A percentile compares a stretch with the other conserved stretches of the same genome.
phyloP scores from a whole-genome alignment of 2,888 invertebrate species.

The Globia sparganii region DNA sequence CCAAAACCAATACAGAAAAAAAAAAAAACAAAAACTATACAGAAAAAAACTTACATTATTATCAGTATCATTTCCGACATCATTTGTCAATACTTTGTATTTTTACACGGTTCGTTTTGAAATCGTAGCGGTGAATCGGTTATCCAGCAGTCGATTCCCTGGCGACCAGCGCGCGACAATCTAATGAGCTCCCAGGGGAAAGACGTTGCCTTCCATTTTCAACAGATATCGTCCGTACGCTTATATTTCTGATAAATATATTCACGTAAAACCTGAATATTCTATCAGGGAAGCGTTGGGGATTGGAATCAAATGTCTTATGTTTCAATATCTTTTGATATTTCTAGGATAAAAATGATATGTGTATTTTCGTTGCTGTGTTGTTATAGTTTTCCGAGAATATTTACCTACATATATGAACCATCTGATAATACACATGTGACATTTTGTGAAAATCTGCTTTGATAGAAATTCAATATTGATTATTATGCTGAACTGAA shows the following conservation, averaged over 20 bases:
- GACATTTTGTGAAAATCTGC: background rate
- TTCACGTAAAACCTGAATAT: constrained; percentile 69
- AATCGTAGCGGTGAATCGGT: constrained; percentile 74
- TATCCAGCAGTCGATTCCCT: constrained; percentile 69
- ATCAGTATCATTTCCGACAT: constrained; percentile 44
- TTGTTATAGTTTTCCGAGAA: constrained; percentile 7
- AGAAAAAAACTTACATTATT: constrained; percentile 11
- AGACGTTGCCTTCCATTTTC: constrained; percentile 73
- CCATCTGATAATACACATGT: too few relatives aligned
- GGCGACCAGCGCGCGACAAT: constrained; percentile 71
- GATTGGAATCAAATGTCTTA: constrained; percentile 68
- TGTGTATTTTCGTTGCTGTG: constrained; percentile 45
- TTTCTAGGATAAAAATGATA: constrained; percentile 54
- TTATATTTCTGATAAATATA: constrained; percentile 68
- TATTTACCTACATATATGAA: background rate
- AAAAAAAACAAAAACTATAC: background rate
- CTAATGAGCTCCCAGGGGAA: constrained; percentile 80
- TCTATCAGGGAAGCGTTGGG: constrained; percentile 63
- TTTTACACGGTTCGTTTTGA: constrained; percentile 72
- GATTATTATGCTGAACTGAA: background rate
- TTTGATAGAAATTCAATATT: background rate
- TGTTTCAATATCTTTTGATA: constrained; percentile 64
- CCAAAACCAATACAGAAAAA: background rate
- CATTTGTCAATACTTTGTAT: constrained; percentile 65
- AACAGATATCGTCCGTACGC: constrained; percentile 69